phyloP scores from a whole-genome alignment of 2,888 invertebrate genomes.

The Aricia artaxerxes region DNA sequence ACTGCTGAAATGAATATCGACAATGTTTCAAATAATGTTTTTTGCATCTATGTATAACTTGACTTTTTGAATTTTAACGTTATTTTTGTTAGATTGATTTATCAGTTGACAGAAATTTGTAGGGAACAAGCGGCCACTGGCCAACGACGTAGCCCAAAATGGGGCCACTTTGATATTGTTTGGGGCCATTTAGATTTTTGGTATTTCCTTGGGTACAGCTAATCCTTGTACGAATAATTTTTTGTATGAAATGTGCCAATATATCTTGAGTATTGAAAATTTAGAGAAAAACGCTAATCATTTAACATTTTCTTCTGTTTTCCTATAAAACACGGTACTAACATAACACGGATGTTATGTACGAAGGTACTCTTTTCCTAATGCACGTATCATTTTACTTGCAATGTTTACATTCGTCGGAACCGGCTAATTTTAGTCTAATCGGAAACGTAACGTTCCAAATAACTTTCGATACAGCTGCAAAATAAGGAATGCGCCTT shows the following conservation, averaged over 20 bases:
- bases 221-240: too few species aligned
- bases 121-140: too few species aligned
- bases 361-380: neutral
- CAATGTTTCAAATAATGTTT: neutral
- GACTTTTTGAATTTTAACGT: neutral
- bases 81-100: neutral
- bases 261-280: too few species aligned
- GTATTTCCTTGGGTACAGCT: too few species aligned
- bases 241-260: too few species aligned
- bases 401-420: slow-evolving; percentile 42
- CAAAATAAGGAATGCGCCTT: slow-evolving; percentile 26
- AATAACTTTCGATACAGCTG: slow-evolving; percentile 44
- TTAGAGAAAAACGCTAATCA: too few species aligned
- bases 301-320: too few species aligned
- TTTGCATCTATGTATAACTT: neutral
- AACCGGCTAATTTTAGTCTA: slow-evolving; percentile 57
- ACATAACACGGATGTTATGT: neutral
- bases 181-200: too few species aligned
- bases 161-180: too few species aligned
- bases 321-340: neutral
- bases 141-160: too few species aligned
- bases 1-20: neutral
- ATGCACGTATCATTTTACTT: slow-evolving; percentile 6
- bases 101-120: neutral
- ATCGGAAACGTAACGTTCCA: slow-evolving; percentile 54